Evolutionary conservation across 2,888 invertebrate genomes (phyloP).

Genomic region (Drosophila stalkeri): DNA sequence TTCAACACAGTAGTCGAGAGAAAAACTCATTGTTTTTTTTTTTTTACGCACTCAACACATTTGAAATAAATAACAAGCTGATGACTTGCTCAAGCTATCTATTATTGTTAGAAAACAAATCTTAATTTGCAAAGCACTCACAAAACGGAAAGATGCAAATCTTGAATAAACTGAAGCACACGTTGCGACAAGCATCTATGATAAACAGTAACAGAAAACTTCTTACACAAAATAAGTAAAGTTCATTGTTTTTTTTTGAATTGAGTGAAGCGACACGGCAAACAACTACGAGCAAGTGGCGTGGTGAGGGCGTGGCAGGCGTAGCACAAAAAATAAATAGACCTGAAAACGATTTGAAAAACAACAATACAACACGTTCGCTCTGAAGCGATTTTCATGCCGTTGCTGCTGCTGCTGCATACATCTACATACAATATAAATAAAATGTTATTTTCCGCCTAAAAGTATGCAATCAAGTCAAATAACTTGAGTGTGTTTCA

Average conservation of each 20-base stretch:
- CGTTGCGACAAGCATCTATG: too few species aligned
- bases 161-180: too few species aligned
- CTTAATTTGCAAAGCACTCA: too few species aligned
- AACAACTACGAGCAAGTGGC: constrained; percentile 4
- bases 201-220: too few species aligned
- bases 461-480: constrained; percentile 74
- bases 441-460: constrained; percentile 64
- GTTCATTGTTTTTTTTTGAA: constrained; percentile 3
- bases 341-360: constrained; percentile 60
- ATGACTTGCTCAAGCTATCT: too few species aligned
- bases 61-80: too few species aligned
- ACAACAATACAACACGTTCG: constrained; percentile 58
- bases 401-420: background rate
- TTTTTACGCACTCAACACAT: too few species aligned
- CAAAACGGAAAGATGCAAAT: too few species aligned
- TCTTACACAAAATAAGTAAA: too few species aligned
- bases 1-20: too few species aligned
- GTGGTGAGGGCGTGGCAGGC: background rate
- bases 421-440: constrained; percentile 15
- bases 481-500: constrained; percentile 58
- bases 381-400: constrained; percentile 10
- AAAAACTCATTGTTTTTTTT: too few species aligned
- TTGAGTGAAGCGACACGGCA: constrained; percentile 22
- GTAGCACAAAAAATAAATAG: constrained; percentile 19
- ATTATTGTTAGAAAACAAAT: too few species aligned